Conservation (phyloP, 2,888 invertebrate species). For the Tipula unca region DNA sequence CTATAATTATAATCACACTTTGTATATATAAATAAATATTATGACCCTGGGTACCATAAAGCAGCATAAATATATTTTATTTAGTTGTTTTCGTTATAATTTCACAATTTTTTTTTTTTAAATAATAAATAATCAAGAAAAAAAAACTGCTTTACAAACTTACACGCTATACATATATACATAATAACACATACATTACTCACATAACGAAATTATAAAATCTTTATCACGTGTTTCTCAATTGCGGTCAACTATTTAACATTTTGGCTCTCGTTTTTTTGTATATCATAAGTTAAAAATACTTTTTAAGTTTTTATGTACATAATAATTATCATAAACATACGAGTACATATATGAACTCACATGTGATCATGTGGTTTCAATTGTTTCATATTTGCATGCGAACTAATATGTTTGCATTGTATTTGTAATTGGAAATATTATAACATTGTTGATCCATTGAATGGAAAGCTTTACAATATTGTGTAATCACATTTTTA, state of each 20-base stretch:
- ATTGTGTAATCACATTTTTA: too few species aligned
- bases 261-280: neutral
- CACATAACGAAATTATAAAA: neutral
- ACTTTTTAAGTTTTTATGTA: neutral
- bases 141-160: neutral
- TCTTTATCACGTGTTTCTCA: conserved; percentile 2
- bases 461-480: too few species aligned
- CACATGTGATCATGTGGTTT: neutral
- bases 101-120: neutral
- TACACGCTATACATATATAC: neutral
- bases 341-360: neutral
- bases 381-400: neutral
- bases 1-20: neutral
- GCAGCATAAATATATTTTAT: neutral
- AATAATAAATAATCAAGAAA: neutral
- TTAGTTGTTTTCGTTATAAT: neutral
- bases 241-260: neutral
- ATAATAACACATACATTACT: neutral
- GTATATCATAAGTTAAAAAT: too few species aligned
- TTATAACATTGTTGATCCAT: too few species aligned
- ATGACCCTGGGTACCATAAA: neutral
- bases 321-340: neutral
- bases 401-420: neutral
- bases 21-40: neutral
- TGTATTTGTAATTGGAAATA: neutral